A percentile compares a stretch with the other conserved stretches of the same genome.
Conservation (phyloP, 2,888 invertebrate species). For the Corythucha ciliata region DNA sequence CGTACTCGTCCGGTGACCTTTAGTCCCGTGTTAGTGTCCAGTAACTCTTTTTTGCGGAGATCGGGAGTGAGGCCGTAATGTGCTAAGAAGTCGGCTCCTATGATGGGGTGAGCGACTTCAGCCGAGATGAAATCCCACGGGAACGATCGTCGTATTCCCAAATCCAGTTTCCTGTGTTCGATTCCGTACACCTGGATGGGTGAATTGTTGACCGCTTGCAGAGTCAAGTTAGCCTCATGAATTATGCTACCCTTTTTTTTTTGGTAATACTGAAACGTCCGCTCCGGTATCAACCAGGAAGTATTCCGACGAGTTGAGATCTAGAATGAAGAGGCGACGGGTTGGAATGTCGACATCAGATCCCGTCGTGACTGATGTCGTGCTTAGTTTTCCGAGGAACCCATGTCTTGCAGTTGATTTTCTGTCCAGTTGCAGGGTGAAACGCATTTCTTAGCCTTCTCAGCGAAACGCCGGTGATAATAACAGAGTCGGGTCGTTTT, state of each 20-base stretch:
- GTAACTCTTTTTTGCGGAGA: too few species aligned
- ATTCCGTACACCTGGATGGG: not conserved
- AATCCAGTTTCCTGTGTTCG: not conserved
- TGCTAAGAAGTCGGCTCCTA: not conserved
- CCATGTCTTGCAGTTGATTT: too few species aligned
- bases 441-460: too few species aligned
- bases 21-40: too few species aligned
- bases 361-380: too few species aligned
- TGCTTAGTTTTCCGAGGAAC: too few species aligned
- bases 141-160: not conserved
- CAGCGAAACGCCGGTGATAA: too few species aligned
- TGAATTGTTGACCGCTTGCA: not conserved
- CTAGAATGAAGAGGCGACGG: conserved; percentile 13
- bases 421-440: too few species aligned
- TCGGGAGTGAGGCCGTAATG: not conserved
- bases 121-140: not conserved
- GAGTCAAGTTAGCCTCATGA: not conserved
- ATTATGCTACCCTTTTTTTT: not conserved
- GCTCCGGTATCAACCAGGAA: not conserved
- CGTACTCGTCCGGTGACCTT: too few species aligned
- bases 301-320: too few species aligned
- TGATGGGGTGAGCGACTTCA: not conserved
- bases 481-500: too few species aligned
- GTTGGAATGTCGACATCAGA: not conserved
- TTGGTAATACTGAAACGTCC: not conserved